Base-by-base conservation (phyloP, 2,888 invertebrate species). In the Pristionchus arcanus region DNA sequence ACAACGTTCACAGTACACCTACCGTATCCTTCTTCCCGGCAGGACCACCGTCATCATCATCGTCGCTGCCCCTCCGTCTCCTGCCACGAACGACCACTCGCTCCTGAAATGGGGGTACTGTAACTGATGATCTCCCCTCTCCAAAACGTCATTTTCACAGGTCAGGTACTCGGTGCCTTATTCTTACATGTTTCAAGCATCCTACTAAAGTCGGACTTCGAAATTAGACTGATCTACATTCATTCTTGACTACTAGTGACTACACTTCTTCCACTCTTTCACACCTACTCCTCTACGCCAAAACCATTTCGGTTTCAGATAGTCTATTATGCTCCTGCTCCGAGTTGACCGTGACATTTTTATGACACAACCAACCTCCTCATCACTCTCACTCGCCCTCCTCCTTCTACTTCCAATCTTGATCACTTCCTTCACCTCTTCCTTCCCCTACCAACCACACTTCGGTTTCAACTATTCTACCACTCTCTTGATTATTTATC, bases 351-450 rank as follows among this genome's bases (percentile, higher is more conserved):
- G n/a, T n/a, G n/a, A n/a, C n/a, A n/a, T n/a, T n/a, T n/a, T n/a
- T n/a, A n/a, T n/a, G n/a, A n/a, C n/a, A n/a, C n/a, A n/a, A n/a
- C 83, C n/a, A 53, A 34, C 83, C 2, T 83, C 83, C 53, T 84
- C 84, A 31, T 84, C 84, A 5, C 59, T 84, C 2, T 63, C 84
- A 19, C 84, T 84, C n/a, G 84, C 84, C n/a, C 83, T 49, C 34
- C 84, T 55, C 84, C 84, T 55, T 28, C 84, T 84, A 11, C 84
- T 63, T 5, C 84, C 37, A 11, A 55, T 34, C 31, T 34, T 55
- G 34, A 59, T 21, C 59, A 59, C 59, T 28, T 59, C 84, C 49
- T 49, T 42, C 59, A 37, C 49, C 49, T 84, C 59, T 81, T 42
- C 81, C 81, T 81, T 81, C 81, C 28, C 81, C 21, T n/a, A n/a